Evolutionary conservation across 2,888 invertebrate genomes (phyloP), one percentile per base, ranked within the genome.

Genomic region (Blastobasis adustella): DNA sequence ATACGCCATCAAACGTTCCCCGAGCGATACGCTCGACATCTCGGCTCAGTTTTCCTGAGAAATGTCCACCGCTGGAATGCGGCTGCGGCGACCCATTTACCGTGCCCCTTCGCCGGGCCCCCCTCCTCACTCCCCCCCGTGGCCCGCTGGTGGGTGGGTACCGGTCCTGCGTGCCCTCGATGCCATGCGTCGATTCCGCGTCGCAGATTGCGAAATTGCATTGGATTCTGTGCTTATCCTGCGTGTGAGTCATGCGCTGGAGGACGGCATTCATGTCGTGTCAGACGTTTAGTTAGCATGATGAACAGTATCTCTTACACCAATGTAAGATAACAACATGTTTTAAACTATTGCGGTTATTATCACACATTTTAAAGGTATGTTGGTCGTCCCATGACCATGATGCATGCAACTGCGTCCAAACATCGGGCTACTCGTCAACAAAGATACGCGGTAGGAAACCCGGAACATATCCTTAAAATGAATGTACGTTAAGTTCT

Each of bases 131-230:
- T 53, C 47, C 57, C 50, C 51, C 53, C 55, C 51, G 54, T 54
- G 56, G 57, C 59, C 66, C 64, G 62, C 58, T 65, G 65, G 69
- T 71, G 67, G 72, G 70, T 70, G 67, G 66, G 62, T 76, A 80
- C 80, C 81, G 80, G 82, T 80, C 74, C 70, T 71, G 73, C 74
- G 73, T 82, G 82, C 78, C 81, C 82, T 74, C 81, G 69, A 78
- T 81, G 76, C 68, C 71, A 69, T 49, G 46, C 10, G 52, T 57
- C 58, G 70, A 79, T 80, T 80, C 81, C 79, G 82, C 69, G 64
- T 79, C 76, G 76, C 73, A 64, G 81, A 78, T 51, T 48, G 51
- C 41, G 49, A 52, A 47, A 46, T 36, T 39, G 38, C 23, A 23
- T 23, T 23, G 23, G 23, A 44, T 46, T 44, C 42, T n/a, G 10